Conservation (phyloP, 2,113 vertebrate genomes). For the Rana temporaria region DNA sequence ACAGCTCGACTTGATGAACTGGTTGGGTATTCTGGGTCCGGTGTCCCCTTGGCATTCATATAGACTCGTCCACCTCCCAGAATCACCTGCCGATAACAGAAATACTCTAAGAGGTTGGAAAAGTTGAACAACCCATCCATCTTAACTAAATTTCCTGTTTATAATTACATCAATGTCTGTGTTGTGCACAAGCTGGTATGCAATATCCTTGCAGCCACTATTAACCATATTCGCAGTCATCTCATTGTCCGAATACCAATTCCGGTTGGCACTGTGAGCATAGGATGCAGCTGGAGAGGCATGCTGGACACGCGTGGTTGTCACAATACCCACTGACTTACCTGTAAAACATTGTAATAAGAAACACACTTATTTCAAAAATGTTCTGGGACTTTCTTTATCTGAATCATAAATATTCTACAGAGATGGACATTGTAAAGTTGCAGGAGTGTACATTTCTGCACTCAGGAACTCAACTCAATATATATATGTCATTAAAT, state of each 20-base stretch:
- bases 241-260: constrained; percentile 76
- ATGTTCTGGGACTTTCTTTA: no score
- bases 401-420: no score
- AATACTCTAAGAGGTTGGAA: background rate
- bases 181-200: constrained; percentile 77
- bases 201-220: constrained; percentile 74
- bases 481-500: no score
- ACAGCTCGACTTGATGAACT: background rate
- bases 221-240: constrained; percentile 58
- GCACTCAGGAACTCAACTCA: no score
- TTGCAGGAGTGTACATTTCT: no score
- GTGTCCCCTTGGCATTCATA: constrained; percentile 64
- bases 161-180: constrained; percentile 77
- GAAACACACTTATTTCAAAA: no score
- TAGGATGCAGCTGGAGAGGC: constrained; percentile 76
- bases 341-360: constrained; percentile 60
- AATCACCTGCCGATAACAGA: constrained; percentile 70
- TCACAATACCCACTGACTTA: constrained; percentile 81
- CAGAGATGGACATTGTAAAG: no score
- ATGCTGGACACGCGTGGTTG: constrained; percentile 79
- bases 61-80: constrained; percentile 80
- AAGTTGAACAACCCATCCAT: no score
- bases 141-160: background rate
- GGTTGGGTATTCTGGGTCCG: constrained; percentile 74
- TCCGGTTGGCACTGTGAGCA: constrained; percentile 69